phyloP scores from a whole-genome alignment of 2,797 vertebrate species.

The Poliocrania exsul region DNA sequence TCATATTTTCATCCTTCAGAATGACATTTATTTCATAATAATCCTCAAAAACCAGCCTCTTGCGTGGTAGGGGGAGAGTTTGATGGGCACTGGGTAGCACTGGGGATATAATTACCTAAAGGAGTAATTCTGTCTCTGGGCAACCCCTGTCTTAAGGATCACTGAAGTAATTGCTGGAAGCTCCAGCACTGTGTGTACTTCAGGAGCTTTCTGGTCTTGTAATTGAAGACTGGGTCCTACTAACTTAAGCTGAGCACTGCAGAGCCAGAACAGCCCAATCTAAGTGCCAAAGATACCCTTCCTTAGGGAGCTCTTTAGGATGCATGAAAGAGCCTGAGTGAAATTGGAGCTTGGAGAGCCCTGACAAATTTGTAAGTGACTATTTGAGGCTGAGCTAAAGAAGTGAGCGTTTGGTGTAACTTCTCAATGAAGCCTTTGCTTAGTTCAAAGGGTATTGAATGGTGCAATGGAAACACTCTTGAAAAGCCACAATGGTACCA shows the following conservation, averaged over 20 bases:
- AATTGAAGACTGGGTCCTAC: background rate
- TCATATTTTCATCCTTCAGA: background rate
- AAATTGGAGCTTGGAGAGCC: background rate
- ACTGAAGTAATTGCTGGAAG: slow-evolving; percentile 12
- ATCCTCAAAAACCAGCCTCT: background rate
- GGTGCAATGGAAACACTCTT: background rate
- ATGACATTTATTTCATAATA: slow-evolving; percentile 19
- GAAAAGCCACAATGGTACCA: background rate
- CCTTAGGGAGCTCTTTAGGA: background rate
- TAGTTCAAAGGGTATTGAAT: background rate
- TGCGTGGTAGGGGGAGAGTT: background rate
- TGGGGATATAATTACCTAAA: slow-evolving; percentile 10
- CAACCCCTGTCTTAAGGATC: background rate
- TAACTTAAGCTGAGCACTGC: background rate
- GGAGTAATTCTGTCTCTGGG: background rate
- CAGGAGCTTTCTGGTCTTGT: background rate
- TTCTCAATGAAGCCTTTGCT: background rate
- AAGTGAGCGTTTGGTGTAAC: background rate
- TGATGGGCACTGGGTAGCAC: background rate
- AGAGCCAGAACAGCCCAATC: background rate
- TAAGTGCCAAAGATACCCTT: background rate
- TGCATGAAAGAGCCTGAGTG: background rate
- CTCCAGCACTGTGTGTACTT: background rate
- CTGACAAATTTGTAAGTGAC: background rate
- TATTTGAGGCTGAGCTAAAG: background rate